These are phyloP conservation scores for Apodemus speciosus DNA, from an alignment of 2,113 vertebrate genomes.

Conservation along the genomic window DNA sequence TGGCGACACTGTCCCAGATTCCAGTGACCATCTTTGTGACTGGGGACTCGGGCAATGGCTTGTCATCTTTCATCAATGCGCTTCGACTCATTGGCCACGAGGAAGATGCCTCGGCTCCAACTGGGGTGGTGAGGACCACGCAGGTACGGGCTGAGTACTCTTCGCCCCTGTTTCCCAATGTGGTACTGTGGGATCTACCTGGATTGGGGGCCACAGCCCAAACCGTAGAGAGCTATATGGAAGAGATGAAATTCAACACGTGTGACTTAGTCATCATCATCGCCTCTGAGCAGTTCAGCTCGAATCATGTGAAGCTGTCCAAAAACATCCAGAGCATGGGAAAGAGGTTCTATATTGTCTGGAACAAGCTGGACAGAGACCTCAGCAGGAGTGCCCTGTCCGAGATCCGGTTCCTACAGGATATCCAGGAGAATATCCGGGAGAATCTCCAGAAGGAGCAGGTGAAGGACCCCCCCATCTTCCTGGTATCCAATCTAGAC, in stretches of 20 bases:
- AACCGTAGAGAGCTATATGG: conserved; percentile 36
- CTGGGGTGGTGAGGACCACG: conserved; percentile 68
- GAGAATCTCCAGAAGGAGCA: background rate
- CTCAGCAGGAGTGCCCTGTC: background rate
- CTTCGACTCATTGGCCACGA: conserved; percentile 66
- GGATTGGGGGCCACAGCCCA: conserved; percentile 59
- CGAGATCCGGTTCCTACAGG: background rate
- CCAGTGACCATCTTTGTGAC: background rate
- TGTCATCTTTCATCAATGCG: conserved; percentile 73
- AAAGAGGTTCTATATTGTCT: conserved; percentile 69
- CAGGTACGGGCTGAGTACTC: conserved; percentile 59
- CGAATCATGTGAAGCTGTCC: conserved; percentile 65
- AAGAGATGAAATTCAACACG: conserved; percentile 47
- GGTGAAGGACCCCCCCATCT: background rate
- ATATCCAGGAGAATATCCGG: background rate
- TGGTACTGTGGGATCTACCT: conserved; percentile 81
- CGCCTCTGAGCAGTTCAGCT: conserved; percentile 65
- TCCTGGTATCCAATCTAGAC: conserved; percentile 42
- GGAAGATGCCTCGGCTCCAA: conserved; percentile 65
- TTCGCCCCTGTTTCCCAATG: conserved; percentile 48
- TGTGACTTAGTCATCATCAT: conserved; percentile 80
- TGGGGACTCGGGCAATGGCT: conserved; percentile 41
- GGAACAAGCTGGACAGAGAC: conserved; percentile 59
- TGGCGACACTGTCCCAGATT: background rate
- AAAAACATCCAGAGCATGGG: conserved; percentile 40